phyloP scores from a whole-genome alignment of 1,140 invertebrate genomes.

The Wiebesia pumilae region DNA sequence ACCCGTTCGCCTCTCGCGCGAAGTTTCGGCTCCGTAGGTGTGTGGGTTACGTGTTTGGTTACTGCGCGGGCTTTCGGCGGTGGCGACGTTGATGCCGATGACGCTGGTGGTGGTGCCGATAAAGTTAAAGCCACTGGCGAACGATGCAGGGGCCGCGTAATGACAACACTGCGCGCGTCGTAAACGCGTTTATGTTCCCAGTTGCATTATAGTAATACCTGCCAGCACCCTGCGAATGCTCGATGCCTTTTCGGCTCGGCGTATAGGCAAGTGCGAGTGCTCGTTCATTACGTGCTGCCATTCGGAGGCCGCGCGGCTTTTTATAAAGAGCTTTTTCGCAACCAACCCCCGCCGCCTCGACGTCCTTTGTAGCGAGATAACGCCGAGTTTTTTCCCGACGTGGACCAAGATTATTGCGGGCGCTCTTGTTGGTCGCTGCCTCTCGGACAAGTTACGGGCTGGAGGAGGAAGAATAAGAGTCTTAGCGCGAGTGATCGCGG shows the following conservation, averaged over 20 bases:
- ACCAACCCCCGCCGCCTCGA: neutral
- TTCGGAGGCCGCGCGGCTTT: conserved; percentile 7
- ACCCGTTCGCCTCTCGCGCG: too few relatives aligned
- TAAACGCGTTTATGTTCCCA: conserved; percentile 75
- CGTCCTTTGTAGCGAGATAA: neutral
- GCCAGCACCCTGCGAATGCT: conserved; percentile 66
- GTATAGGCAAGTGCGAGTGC: neutral
- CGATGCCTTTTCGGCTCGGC: conserved; percentile 59
- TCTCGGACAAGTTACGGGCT: too few relatives aligned
- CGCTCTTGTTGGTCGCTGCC: neutral
- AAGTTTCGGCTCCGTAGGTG: conserved; percentile 8
- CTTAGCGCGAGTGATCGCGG: too few relatives aligned
- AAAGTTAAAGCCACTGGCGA: conserved; percentile 73
- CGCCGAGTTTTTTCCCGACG: neutral
- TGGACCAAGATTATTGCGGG: neutral
- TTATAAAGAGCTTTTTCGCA: conserved; percentile 7
- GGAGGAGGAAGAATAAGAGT: too few relatives aligned
- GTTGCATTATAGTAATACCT: conserved; percentile 75
- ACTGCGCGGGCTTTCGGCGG: conserved; percentile 32
- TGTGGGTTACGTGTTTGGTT: conserved; percentile 37
- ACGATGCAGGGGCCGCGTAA: conserved; percentile 72
- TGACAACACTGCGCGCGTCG: conserved; percentile 74
- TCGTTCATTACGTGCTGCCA: conserved; percentile 42
- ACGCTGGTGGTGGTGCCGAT: conserved; percentile 66
- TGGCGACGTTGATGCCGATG: conserved; percentile 7